Base-by-base conservation (phyloP, 35 echinoderm and acorn worm genomes). In the Ophioderma brevispina region DNA sequence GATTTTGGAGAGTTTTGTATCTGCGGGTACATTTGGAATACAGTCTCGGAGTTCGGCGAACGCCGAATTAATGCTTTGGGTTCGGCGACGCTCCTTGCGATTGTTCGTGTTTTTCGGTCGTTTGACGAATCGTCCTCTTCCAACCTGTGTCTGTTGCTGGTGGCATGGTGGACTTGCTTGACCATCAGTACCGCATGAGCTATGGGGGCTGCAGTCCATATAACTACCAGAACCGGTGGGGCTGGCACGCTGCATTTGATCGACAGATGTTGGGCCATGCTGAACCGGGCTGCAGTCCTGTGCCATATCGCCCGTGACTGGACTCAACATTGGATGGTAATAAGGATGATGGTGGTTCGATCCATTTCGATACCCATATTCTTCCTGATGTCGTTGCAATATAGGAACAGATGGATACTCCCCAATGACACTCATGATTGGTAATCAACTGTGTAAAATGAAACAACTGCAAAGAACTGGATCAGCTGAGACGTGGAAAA, bases 1-100 rank as follows among this genome's bases (percentile, higher is more conserved):
- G 80, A 99, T 99, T 88, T 99, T 99, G 19, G 97, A 99, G 19
- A 99, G 91, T 95, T 99, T 99, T 37, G 97, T 99, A 39, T 99
- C 97, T 75, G 97, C 97, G 13, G 97, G 97, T 30, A 99, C 97
- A 81, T 99, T 95, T 11, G 97, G 97, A 78, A 99, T 99, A 52
- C 97, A 94, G 32, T 99, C 97, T 13, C 97, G 87, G 15, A 99
- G 85, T 30, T 99, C 97, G n/a, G 97, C 81, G 40, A 99, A 99
- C 1, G 97, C 97, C 1, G 93, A 89, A 87, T 99, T 99, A 38
- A 99, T 99, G 75, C 97, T 99, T 64, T 93, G 97, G 31, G 97
- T 99, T 80, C 97, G 87, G n/a, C 94, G 91, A 10, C 97, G 82
- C 52, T 99, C 97, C 39, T 99, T 99, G 39, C 86, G 85, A 64